Percentiles rank a stretch among this genome's conserved stretches.
These are phyloP conservation scores for Coregonus clupeaformis DNA, from an alignment of 2,113 vertebrate species.

Conservation along the genomic window DNA sequence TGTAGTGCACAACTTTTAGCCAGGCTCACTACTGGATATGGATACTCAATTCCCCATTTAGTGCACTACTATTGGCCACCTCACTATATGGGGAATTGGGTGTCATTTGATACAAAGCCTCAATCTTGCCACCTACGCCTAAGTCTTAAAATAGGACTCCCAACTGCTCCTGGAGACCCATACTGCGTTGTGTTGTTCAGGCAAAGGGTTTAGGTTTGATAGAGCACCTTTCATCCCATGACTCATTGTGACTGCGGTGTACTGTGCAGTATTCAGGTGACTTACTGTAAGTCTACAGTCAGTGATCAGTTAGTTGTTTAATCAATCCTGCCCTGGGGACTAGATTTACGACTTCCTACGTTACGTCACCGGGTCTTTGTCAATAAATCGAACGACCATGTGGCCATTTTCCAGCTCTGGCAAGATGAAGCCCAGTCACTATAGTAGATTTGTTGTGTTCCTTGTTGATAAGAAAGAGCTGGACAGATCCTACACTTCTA, in stretches of 20 bases:
- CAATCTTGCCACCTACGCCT: too few relatives aligned
- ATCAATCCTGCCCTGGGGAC: conserved; percentile 8
- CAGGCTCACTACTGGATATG: not conserved
- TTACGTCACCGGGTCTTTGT: conserved; percentile 22
- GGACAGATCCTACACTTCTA: not conserved
- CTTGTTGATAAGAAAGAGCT: not conserved
- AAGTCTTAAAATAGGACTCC: too few relatives aligned
- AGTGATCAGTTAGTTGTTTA: conserved; percentile 13
- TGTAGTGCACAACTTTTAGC: not conserved
- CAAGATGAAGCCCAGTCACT: not conserved
- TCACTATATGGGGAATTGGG: too few relatives aligned
- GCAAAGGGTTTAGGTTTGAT: too few relatives aligned
- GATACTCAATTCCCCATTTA: too few relatives aligned
- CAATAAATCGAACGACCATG: conserved; percentile 6
- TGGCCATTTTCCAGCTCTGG: not conserved
- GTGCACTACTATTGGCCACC: not conserved
- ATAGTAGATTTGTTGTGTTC: not conserved
- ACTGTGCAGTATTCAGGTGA: too few relatives aligned
- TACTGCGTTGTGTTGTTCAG: too few relatives aligned
- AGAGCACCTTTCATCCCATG: too few relatives aligned
- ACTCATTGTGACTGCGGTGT: too few relatives aligned
- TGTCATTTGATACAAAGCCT: not conserved
- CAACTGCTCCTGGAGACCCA: too few relatives aligned
- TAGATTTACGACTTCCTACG: conserved; percentile 23
- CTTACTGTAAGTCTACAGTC: not conserved